phyloP scores from a whole-genome alignment of 2,888 invertebrate species.

The Sesia apiformis region DNA sequence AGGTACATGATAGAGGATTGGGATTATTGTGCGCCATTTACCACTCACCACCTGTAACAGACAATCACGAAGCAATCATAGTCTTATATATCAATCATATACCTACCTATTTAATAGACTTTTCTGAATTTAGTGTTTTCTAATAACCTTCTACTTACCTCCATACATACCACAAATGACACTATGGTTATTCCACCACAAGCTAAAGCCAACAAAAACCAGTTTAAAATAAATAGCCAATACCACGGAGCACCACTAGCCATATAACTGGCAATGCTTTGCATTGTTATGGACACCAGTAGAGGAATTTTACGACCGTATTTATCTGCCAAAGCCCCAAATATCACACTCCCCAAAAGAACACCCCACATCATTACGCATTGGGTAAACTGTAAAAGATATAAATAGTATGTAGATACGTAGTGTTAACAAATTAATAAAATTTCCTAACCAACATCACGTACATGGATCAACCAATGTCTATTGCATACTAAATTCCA shows the following conservation, averaged over 20 bases:
- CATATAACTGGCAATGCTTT: constrained; percentile 64
- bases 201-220: constrained; percentile 75
- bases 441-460: constrained; percentile 4
- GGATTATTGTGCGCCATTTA: constrained; percentile 75
- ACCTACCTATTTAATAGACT: no score
- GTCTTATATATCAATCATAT: not conserved
- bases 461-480: constrained; percentile 69
- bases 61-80: not conserved
- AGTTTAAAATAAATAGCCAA: constrained; percentile 63
- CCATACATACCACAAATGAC: constrained; percentile 79
- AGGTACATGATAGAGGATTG: constrained; percentile 77
- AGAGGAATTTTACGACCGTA: constrained; percentile 76
- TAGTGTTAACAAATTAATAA: not conserved
- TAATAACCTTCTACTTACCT: constrained; percentile 33
- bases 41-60: constrained; percentile 69
- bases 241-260: constrained; percentile 71
- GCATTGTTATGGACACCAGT: constrained; percentile 68
- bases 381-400: constrained; percentile 64
- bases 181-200: constrained; percentile 78
- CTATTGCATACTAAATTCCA: constrained; percentile 78
- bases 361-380: constrained; percentile 78
- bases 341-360: constrained; percentile 74
- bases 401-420: not conserved
- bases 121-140: no score
- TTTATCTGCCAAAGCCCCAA: constrained; percentile 76